Percentiles rank a stretch among this genome's conserved stretches.
Evolutionary conservation across 2,113 vertebrate genomes (phyloP).

Genomic region (Eurypyga helias): DNA sequence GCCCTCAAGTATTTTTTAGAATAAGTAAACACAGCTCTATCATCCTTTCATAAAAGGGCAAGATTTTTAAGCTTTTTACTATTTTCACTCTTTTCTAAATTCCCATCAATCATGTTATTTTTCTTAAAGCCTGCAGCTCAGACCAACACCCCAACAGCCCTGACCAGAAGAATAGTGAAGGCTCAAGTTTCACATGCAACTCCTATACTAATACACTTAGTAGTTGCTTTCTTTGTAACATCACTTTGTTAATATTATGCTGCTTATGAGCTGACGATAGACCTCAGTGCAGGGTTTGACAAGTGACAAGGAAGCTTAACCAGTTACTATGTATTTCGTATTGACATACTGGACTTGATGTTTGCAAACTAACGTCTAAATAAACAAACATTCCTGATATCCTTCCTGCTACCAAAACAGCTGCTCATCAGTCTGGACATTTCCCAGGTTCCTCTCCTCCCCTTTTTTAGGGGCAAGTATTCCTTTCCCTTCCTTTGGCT

Average conservation of each 20-base stretch:
- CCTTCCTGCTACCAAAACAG: background rate
- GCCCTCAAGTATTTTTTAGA: background rate
- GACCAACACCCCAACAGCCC: background rate
- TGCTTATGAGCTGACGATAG: background rate
- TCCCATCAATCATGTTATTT: accelerated
- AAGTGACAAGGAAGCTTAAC: background rate
- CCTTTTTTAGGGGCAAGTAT: background rate
- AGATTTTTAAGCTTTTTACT: background rate
- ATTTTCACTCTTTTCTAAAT: background rate
- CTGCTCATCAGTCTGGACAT: background rate
- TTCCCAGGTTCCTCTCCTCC: background rate
- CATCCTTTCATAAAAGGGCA: background rate
- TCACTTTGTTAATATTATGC: background rate
- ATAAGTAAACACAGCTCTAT: background rate
- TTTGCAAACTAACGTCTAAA: background rate
- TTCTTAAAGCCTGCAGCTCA: background rate
- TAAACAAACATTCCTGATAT: background rate
- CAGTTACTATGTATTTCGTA: background rate
- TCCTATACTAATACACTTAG: background rate
- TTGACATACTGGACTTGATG: background rate
- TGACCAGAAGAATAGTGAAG: accelerated
- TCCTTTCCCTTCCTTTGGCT: background rate
- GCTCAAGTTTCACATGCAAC: background rate
- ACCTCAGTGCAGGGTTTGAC: background rate
- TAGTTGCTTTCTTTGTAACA: background rate